Base-by-base conservation (phyloP, 2,797 vertebrate genomes). In the Oophaga sylvatica region DNA sequence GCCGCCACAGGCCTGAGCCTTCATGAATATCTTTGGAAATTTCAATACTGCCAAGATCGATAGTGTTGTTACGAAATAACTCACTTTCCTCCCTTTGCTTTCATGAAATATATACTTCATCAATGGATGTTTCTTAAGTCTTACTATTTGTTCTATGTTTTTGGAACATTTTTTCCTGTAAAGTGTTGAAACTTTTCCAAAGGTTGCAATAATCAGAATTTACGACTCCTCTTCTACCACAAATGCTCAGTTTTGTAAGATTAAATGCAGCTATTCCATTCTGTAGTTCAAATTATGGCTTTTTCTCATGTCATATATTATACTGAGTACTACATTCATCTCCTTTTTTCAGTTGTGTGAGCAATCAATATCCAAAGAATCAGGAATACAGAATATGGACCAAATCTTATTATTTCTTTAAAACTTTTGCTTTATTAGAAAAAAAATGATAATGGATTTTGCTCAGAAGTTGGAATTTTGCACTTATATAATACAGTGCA, bases 211-310 rank as follows among this genome's bases (percentile, higher is more conserved):
- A 79, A 26, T 26, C 13, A 71, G 48, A 86, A 86, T 86, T 86
- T 79, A 85, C 77, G 41, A 41, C 71, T 56, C 41, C 16, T 85
- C 71, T 65, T 41, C 41, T 77, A 29, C 59, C n/a, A 67, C 73
- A 85, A 77, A 77, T 78, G 83, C 11, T 77, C 73, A 62, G 57
- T 77, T 77, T 56, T 77, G 60, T 15, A 45, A 78, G 83, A 85
- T 85, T 85, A 65, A 85, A 85, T 62, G 59, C 71, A 77, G 71
- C 60, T 76, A 85, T 85, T 85, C 31, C 84, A 70, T 53, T 70
- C 84, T 60, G 77, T 76, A 19, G 63, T n/a, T 86, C 17, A 20
- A 70, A 68, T 80, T 2, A 86, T 86, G 63, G 59, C 26, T 70
- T 45, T 67, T 86, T 70, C 76, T 75, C 31, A 19, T 60, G 62